Base-by-base conservation (phyloP, 2,888 invertebrate species). In the Acrocyrtus sp. region DNA sequence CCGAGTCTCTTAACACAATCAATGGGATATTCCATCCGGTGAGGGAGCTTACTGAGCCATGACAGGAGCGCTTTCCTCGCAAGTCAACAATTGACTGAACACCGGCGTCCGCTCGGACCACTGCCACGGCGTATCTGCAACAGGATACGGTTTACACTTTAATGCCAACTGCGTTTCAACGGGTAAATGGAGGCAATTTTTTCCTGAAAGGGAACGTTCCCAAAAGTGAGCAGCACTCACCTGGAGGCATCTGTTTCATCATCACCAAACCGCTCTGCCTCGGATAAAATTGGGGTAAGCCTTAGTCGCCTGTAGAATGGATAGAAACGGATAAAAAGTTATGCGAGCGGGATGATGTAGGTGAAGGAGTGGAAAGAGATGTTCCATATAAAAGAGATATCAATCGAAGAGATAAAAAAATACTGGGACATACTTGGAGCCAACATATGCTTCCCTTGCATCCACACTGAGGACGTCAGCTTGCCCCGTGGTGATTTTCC, bases 391-490 rank as follows among this genome's bases (percentile, higher is more conserved):
- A n/a, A n/a, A n/a, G n/a, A n/a, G n/a, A n/a, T n/a, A n/a, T n/a
- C n/a, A n/a, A n/a, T n/a, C n/a, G n/a, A n/a, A n/a, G n/a, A n/a
- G n/a, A n/a, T n/a, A n/a, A n/a, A n/a, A n/a, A n/a, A n/a, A n/a
- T n/a, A n/a, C n/a, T 83, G 65, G 80, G 41, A 80, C 82, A 82
- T 85, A 93, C 88, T 90, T 88, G 81, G 88, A 88, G 0, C 91
- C 94, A 39, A 86, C 85, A 19, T 91, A 87, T 1, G 93, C 88
- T 83, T 90, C 88, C 70, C 94, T 92, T 1, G 92, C 90, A 75
- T 88, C 88, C 1, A 91, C 89, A 0, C 91, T 87, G 1, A 92
- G 88, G 10, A 94, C 86, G 83, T 96, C 94, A 43, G 90, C 89
- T 2, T 87, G 85, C n/a, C 89, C 87, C 0, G 85, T 83, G 5